Evolutionary conservation across 2,888 invertebrate genomes (phyloP), one percentile per base, ranked within the genome.

Genomic region (Kryphioiulus occultus): DNA sequence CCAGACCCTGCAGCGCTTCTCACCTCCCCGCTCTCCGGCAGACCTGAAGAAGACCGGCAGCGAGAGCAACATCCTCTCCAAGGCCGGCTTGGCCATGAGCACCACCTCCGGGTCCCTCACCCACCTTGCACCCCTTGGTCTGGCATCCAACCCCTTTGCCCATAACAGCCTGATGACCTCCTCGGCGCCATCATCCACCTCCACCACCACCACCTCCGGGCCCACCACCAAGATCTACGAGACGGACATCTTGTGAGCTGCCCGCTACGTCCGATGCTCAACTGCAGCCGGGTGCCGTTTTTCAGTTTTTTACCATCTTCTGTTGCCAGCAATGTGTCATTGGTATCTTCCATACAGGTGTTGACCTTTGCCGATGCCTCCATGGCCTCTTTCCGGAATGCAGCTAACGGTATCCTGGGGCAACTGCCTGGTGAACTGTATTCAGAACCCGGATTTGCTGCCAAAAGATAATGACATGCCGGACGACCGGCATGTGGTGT

Each of bases 1-100:
- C 42, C 90, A 90, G 88, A 88, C 90, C 85, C 87, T 90, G 93
- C 90, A 89, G 86, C 94, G 86, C 90, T 92, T 85, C 93, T 95
- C 17, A 93, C 94, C 3, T 93, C 93, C 85, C 94, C 95, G 2
- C 87, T 91, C 90, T 30, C 89, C 90, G 22, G 89, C 92, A 93
- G 91, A 91, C 88, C 93, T 96, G 82, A 97, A 97, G 92, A 97
- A 97, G 91, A 96, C 96, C 15, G 97, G 97, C 88, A 96, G 96
- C 91, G 97, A 97, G 89, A 96, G 96, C 91, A 97, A 97, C 92
- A 96, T 96, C 84, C 93, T 97, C 88, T 95, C 95, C 86, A 97
- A 97, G 91, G 95, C 96, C 95, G 96, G 95, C 82, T 92, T 96
- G 32, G 95, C 95, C 89, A 91, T 95, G 91, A 90, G 90, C 22